Conservation (phyloP, 2,797 vertebrate genomes). For the Fratercula arctica region DNA sequence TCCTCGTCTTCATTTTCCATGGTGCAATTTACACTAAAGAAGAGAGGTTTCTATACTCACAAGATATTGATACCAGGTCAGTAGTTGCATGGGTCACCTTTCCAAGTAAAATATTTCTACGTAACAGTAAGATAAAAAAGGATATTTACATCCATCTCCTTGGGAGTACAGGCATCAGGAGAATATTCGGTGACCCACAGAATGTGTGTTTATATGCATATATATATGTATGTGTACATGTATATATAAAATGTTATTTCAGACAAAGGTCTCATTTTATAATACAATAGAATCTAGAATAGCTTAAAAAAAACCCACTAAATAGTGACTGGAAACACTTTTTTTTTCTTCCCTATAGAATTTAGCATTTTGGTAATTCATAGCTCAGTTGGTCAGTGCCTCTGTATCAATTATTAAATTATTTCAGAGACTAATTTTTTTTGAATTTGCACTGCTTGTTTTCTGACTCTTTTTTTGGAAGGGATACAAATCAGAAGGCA, state of each 20-base stretch:
- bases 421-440: not conserved
- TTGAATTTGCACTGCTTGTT: not conserved
- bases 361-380: not conserved
- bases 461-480: not conserved
- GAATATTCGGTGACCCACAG: not conserved
- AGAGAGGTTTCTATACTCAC: not conserved
- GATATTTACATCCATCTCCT: not conserved
- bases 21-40: not conserved
- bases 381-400: not conserved
- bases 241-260: not conserved
- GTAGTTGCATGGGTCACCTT: not conserved
- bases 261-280: not conserved
- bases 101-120: not conserved
- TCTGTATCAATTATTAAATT: not conserved
- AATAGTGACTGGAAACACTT: not conserved
- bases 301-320: not conserved
- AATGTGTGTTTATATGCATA: not conserved
- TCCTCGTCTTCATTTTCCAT: not conserved
- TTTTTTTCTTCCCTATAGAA: not conserved
- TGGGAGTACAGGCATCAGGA: not conserved
- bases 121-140: not conserved
- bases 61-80: not conserved
- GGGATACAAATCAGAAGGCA: not conserved
- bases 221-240: not conserved
- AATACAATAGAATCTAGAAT: not conserved